Evolutionary conservation across 2,888 invertebrate species (phyloP), one percentile per base, ranked within the genome.

Genomic region (Strigamia transsilvanica): DNA sequence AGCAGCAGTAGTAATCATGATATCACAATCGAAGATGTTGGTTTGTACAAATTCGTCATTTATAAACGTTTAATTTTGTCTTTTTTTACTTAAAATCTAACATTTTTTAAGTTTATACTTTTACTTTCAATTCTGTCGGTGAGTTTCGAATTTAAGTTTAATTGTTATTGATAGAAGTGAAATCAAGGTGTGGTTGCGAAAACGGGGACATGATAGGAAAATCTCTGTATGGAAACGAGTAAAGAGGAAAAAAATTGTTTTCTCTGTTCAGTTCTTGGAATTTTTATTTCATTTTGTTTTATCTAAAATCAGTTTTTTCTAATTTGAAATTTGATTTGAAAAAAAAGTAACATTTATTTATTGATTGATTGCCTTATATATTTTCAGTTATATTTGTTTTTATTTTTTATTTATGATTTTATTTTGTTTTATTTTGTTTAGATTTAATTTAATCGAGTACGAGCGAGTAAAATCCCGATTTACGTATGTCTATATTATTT

Each of bases 21-120:
- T 23, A 82, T 83, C 42, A 82, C 82, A n/a, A 82, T 82, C 41
- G 83, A 83, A 56, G 83, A 83, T 79, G 80, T 83, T 51, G 83
- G 83, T 83, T 51, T 73, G 32, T 32, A 73, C 5, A 77, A 80
- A 82, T 78, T 27, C 5, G 15, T 34, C 3, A 23, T 10, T 41
- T 78, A 6, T 13, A 18, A 15, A 32, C 12, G 78, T 78, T 78
- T 77, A 10, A 21, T 77, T 7, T 21, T 27, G n/a, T 5, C 1
- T 56, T 56, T 56, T 56, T 21, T 23, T 66, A 66, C n/a, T 1
- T 3, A 13, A 13, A 66, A 27, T 1, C 21, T 23, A 73, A 73
- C 2, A 12, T n/a, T 27, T 13, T n/a, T 5, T 18, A 73, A 1
- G 15, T 21, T 66, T 1, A 15, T 27, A 18, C 18, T 73, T 13